Base-by-base conservation (phyloP, 2,797 vertebrate species). In the Knipowitschia caucasica region DNA sequence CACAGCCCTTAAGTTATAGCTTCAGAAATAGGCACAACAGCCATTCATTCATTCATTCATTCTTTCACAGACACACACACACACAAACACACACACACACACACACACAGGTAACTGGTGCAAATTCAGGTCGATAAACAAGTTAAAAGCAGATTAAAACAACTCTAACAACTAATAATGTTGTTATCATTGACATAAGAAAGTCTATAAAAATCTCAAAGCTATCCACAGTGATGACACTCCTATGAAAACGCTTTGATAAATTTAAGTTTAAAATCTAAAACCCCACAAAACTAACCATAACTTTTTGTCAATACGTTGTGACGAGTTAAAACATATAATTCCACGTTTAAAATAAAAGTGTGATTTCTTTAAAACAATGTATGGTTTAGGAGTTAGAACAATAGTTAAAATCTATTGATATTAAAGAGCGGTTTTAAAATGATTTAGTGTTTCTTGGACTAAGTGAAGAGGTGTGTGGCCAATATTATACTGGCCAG, bases 11-110 rank as follows among this genome's bases (percentile, higher is more conserved):
- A 26, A 69, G 31, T 59, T 62, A 59, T 34, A 77, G 56, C 59
- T 75, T 64, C 39, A 60, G 50, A 75, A 71, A 30, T 64, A 79
- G 78, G 78, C 81, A 79, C 70, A 77, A 71, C 49, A 52, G 29
- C 66, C 27, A 35, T 55, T 65, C 33, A 67, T 40, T 67, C 43
- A 53, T 47, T 14, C 49, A 10, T 35, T 47, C 24, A 21, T 23
- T 14, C 43, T 10, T 40, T 4, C 24, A 1, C 18, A 50, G 20
- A 33, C 23, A 17, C 34, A n/a, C n/a, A n/a, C n/a, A n/a, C n/a
- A n/a, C n/a, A n/a, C n/a, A n/a, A n/a, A n/a, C n/a, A n/a, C n/a
- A n/a, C n/a, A n/a, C n/a, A n/a, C n/a, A n/a, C n/a, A n/a, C n/a
- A n/a, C n/a, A n/a, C n/a, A n/a, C n/a, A n/a, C n/a, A n/a, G n/a